phyloP scores from a whole-genome alignment of 2,888 invertebrate species.

The Diarsia dahlii region DNA sequence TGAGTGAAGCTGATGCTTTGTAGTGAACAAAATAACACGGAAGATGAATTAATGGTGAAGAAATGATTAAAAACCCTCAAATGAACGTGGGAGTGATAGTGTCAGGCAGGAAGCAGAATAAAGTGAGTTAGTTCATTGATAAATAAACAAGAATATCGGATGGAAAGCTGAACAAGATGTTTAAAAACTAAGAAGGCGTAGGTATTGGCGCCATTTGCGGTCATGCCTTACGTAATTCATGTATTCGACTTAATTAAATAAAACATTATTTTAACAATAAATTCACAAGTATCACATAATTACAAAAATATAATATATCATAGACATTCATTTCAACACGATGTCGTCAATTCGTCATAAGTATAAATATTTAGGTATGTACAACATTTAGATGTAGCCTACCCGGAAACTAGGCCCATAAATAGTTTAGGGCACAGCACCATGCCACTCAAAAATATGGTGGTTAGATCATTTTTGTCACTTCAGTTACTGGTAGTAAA shows the following conservation, averaged over 20 bases:
- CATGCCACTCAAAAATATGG: slow-evolving; percentile 45
- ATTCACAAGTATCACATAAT: slow-evolving; percentile 62
- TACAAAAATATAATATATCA: slow-evolving; percentile 64
- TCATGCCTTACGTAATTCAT: slow-evolving; percentile 18
- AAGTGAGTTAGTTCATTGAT: background rate
- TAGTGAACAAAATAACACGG: slow-evolving; percentile 11
- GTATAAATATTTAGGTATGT: slow-evolving; percentile 49
- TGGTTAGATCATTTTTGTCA: slow-evolving; percentile 18
- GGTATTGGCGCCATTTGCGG: background rate
- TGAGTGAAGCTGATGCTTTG: background rate
- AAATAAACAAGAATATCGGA: slow-evolving; percentile 3
- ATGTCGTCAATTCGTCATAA: slow-evolving; percentile 47
- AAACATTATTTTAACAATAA: slow-evolving; percentile 44
- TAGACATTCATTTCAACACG: slow-evolving; percentile 61
- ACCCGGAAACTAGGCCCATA: slow-evolving; percentile 62
- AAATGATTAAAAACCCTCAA: background rate
- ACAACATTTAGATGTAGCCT: slow-evolving; percentile 53
- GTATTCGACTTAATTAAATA: slow-evolving; percentile 49
- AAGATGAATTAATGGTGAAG: background rate
- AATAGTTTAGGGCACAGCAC: slow-evolving; percentile 58
- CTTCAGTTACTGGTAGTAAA: slow-evolving; percentile 42
- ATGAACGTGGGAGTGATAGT: background rate
- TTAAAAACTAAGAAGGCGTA: background rate
- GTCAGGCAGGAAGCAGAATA: background rate
- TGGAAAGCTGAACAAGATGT: background rate